A percentile compares a stretch with the other conserved stretches of the same genome.
Evolutionary conservation across 2,797 vertebrate genomes (phyloP).

Genomic region (Steatocranus sp.): DNA sequence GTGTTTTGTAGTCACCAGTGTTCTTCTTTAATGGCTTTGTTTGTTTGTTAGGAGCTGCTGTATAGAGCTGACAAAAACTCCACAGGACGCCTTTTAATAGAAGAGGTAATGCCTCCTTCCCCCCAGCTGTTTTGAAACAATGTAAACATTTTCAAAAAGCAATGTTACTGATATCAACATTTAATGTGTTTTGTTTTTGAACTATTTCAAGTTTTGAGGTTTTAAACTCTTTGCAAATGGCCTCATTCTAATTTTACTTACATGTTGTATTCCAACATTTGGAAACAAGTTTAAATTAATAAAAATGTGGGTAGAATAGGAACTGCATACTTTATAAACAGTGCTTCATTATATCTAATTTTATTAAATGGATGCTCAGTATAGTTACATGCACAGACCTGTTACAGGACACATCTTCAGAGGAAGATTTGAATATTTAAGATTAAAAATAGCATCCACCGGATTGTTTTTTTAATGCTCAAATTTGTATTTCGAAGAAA

Average conservation of each 20-base stretch:
- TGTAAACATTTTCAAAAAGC: neutral
- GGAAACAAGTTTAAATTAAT: neutral
- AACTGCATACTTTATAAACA: neutral
- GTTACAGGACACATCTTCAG: neutral
- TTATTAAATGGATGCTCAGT: neutral
- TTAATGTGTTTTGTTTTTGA: neutral
- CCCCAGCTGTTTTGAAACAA: neutral
- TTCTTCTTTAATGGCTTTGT: neutral
- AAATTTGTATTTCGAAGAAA: neutral
- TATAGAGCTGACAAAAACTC: neutral
- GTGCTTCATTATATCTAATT: neutral
- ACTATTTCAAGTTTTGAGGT: rapidly evolving
- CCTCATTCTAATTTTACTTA: neutral
- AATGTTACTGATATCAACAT: neutral
- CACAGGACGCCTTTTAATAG: rapidly evolving
- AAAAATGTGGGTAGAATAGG: neutral
- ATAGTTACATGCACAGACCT: neutral
- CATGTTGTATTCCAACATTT: neutral
- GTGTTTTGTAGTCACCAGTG: neutral
- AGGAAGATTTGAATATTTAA: neutral
- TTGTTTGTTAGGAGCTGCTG: neutral
- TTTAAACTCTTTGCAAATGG: neutral
- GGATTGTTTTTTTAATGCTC: neutral
- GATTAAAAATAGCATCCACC: neutral
- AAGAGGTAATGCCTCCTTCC: neutral